Percentiles rank a stretch among this genome's conserved stretches.
Evolutionary conservation across 2,888 invertebrate genomes (phyloP).

Genomic region (Metallyticus violacea): DNA sequence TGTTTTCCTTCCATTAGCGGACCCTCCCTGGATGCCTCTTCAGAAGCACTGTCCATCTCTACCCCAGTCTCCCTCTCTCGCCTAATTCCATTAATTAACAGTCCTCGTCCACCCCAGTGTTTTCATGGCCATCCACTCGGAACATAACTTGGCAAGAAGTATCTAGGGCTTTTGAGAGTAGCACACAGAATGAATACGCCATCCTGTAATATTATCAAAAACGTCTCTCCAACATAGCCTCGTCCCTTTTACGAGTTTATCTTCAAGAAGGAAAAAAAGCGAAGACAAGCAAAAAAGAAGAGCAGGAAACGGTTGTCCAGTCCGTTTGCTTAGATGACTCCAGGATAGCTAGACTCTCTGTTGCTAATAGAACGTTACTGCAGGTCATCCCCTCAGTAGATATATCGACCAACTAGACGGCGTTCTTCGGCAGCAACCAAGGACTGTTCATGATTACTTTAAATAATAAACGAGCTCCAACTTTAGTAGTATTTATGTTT

Average conservation of each 20-base stretch:
- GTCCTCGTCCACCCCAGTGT: background rate
- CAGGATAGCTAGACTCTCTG: no score
- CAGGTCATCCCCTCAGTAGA: no score
- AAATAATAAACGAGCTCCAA: no score
- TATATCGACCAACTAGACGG: no score
- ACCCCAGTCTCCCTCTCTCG: background rate
- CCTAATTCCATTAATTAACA: background rate
- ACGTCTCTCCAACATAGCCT: background rate
- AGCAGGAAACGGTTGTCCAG: background rate
- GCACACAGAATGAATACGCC: background rate
- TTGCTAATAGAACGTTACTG: no score
- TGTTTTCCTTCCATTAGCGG: background rate
- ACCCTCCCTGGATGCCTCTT: background rate
- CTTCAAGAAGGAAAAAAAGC: background rate
- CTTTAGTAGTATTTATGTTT: no score
- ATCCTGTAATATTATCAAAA: background rate
- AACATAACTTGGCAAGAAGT: background rate
- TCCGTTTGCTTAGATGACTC: background rate
- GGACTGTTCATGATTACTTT: no score
- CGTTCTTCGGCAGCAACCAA: no score
- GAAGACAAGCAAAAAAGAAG: background rate
- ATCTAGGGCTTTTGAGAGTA: background rate
- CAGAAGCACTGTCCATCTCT: background rate
- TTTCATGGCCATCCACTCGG: background rate
- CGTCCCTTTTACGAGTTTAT: background rate